A percentile compares a stretch with the other conserved stretches of the same genome.
Conservation (phyloP, 2,113 vertebrate genomes). For the Gymnogyps californianus region DNA sequence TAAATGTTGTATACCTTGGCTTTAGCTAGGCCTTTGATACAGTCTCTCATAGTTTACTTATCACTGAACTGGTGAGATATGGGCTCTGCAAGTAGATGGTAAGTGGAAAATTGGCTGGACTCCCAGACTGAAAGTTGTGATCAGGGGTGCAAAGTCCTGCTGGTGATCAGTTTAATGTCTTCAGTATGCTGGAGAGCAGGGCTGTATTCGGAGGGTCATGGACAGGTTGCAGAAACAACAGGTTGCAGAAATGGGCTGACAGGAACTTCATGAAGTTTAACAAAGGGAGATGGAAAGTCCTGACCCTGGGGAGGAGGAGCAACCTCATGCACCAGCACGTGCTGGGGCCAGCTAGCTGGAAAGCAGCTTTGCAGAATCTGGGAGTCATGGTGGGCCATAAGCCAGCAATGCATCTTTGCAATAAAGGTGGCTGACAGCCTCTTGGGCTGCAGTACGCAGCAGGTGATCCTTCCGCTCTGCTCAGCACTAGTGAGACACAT, state of each 20-base stretch:
- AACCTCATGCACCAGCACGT: neutral
- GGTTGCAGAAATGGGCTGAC: neutral
- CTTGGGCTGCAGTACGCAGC: neutral
- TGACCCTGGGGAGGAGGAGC: neutral
- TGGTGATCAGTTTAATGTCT: neutral
- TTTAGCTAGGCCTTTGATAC: neutral
- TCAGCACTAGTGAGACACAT: neutral
- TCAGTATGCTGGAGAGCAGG: neutral
- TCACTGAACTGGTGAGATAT: neutral
- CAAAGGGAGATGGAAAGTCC: neutral
- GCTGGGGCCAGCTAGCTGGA: neutral
- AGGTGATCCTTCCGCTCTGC: neutral
- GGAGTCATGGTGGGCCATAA: neutral
- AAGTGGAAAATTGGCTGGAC: neutral
- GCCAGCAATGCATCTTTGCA: neutral
- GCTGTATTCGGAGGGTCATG: neutral
- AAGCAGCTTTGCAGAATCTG: neutral
- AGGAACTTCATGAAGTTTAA: neutral
- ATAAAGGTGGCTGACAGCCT: no score
- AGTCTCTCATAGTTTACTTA: neutral
- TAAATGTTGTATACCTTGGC: fast-evolving
- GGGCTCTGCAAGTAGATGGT: neutral
- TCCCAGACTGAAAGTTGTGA: neutral
- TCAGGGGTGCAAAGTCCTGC: neutral
- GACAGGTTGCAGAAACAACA: neutral